Evolutionary conservation across 1,140 invertebrate species (phyloP), one percentile per base, ranked within the genome.

Genomic region (Mactra quadrangularis): DNA sequence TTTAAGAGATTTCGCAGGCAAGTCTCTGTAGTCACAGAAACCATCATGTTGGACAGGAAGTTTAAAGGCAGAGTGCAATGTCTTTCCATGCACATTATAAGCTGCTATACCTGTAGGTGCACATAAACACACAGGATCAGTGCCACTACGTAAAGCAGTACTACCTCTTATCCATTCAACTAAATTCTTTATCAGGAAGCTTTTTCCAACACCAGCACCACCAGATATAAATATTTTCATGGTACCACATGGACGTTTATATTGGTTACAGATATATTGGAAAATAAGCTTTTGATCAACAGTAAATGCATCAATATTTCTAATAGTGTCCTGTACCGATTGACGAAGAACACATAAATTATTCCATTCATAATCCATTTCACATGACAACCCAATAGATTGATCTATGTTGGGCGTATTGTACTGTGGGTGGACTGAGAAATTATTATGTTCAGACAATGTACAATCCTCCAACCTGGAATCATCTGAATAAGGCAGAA

Each of bases 71-170:
- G 47, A 47, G 27, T 81, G 77, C 25, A 81, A 45, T 29, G 66
- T 81, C 22, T n/a, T 27, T 3, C 77, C 77, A 25, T 70, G 9
- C 31, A 60, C 57, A 52, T 71, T 45, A 13, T 45, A 47, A 19
- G 77, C 50, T 41, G 77, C 64, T 27, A 60, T 68, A 15, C 77
- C 77, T n/a, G 77, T 59, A 33, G 77, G 77, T 4, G 77, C 77
- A 59, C 62, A 41, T 38, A 70, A 33, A 45, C 19, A 70, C n/a
- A 60, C 35, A 55, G 57, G 38, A 31, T 25, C 55, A 41, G n/a
- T 22, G 62, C 17, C 15, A 55, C 27, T 17, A 0, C 33, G 31
- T 57, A 53, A 11, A 4, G 19, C 13, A 31, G 22, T 55, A 27
- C 47, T 25, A 17, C 29, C 31, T 50, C 31, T 55, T 25, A 57